Conservation (phyloP, 2,113 vertebrate genomes). For the Phylloscopus trochilus region DNA sequence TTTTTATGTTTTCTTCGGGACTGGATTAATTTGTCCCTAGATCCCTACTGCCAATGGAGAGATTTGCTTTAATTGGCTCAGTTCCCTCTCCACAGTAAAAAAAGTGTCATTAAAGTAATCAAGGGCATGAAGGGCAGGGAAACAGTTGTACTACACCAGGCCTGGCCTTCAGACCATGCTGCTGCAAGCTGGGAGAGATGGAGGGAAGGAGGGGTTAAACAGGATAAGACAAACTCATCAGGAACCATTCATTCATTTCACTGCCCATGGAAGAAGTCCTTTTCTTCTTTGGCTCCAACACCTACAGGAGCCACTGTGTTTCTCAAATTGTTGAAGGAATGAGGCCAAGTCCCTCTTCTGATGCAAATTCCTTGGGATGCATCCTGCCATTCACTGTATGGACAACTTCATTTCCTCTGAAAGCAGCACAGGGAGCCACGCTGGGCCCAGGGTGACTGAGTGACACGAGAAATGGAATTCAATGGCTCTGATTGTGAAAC, state of each 20-base stretch:
- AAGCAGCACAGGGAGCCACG: not conserved
- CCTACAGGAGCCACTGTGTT: not conserved
- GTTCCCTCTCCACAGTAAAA: not conserved
- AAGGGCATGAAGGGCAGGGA: not conserved
- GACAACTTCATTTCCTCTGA: slow-evolving; percentile 36
- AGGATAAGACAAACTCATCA: not conserved
- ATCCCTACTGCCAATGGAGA: not conserved
- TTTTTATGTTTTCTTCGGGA: not conserved
- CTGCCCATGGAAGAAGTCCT: not conserved
- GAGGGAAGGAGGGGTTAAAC: not conserved
- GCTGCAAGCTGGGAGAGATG: not conserved
- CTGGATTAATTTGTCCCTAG: not conserved
- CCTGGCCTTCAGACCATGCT: not conserved
- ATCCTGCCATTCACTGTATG: not conserved
- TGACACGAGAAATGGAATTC: slow-evolving; percentile 19
- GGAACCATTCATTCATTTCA: not conserved
- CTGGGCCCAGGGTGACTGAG: not conserved
- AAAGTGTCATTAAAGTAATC: not conserved
- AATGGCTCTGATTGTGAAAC: slow-evolving; percentile 12
- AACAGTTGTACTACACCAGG: not conserved
- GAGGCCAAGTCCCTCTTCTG: slow-evolving; percentile 45
- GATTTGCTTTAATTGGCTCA: not conserved
- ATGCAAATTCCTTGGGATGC: slow-evolving; percentile 35
- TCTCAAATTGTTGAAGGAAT: slow-evolving; percentile 16
- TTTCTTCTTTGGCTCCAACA: not conserved